These are phyloP conservation scores for Rhimphoctona megacephalus DNA, from an alignment of 2,888 invertebrate genomes.

Conservation along the genomic window DNA sequence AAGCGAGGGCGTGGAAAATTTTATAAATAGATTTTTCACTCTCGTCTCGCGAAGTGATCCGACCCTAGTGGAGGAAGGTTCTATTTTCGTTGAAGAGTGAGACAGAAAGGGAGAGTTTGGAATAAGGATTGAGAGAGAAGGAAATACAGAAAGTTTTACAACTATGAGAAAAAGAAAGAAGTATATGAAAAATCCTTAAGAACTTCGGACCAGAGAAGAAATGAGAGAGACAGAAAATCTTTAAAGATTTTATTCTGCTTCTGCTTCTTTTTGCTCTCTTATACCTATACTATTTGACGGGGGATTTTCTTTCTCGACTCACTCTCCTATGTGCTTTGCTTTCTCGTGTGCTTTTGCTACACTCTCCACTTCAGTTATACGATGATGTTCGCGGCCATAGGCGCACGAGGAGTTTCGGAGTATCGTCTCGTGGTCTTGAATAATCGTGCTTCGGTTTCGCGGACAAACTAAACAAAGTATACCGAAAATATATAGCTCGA, in stretches of 20 bases:
- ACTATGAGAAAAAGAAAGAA: constrained; percentile 43
- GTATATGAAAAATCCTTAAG: constrained; percentile 6
- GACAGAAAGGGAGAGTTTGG: constrained; percentile 38
- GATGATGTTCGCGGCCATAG: constrained; percentile 58
- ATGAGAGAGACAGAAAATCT: constrained; percentile 53
- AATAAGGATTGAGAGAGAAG: constrained; percentile 44
- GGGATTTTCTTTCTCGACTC: constrained; percentile 39
- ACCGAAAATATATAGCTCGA: background rate
- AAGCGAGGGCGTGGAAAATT: constrained; percentile 72
- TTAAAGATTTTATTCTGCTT: constrained; percentile 39
- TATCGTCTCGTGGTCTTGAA: constrained; percentile 54
- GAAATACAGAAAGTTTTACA: constrained; percentile 30
- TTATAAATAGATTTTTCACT: constrained; percentile 79
- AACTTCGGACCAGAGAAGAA: constrained; percentile 19
- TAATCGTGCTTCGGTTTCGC: constrained; percentile 40
- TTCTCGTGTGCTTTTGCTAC: constrained; percentile 20
- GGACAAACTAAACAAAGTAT: constrained; percentile 45
- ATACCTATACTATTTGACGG: constrained; percentile 25
- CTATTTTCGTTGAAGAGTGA: constrained; percentile 74
- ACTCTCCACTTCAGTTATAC: constrained; percentile 60
- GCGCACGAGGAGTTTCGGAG: constrained; percentile 45
- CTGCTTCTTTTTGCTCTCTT: constrained; percentile 27
- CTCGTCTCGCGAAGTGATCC: constrained; percentile 76
- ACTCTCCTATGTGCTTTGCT: constrained; percentile 40
- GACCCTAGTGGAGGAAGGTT: constrained; percentile 79